Conservation (phyloP, 1,140 invertebrate species). For the Chrysoperla carnea region DNA sequence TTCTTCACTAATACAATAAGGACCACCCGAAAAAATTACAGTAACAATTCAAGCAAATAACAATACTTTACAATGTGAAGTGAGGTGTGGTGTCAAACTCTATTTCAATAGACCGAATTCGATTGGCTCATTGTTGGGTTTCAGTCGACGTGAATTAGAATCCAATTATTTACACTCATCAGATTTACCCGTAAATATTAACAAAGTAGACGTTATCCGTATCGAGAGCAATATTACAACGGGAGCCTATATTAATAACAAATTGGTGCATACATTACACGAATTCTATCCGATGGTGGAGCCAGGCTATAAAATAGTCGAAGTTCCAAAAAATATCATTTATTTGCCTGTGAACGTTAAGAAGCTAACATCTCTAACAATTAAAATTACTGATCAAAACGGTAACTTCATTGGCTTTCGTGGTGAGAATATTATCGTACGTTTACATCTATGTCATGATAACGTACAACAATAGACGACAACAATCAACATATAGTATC, state of each 20-base stretch:
- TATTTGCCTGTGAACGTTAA: slow-evolving; percentile 15
- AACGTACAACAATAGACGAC: too few species aligned
- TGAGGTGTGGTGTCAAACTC: slow-evolving; percentile 5
- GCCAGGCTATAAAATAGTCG: slow-evolving; percentile 13
- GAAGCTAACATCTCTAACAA: slow-evolving; percentile 7
- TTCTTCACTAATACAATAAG: too few species aligned
- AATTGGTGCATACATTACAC: slow-evolving; percentile 12
- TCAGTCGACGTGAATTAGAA: not conserved
- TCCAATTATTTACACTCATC: too few species aligned
- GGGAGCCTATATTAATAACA: slow-evolving; percentile 13
- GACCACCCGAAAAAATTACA: too few species aligned
- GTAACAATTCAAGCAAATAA: slow-evolving; percentile 4
- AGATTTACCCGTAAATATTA: too few species aligned
- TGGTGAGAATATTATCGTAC: slow-evolving; percentile 6
- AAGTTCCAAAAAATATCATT: slow-evolving; percentile 13
- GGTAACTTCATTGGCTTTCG: not conserved
- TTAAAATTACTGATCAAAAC: slow-evolving; percentile 10
- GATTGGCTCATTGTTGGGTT: slow-evolving; percentile 8
- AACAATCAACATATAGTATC: too few species aligned
- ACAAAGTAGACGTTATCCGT: too few species aligned
- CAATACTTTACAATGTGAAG: slow-evolving; percentile 8
- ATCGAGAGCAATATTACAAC: slow-evolving; percentile 5
- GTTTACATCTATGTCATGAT: too few species aligned
- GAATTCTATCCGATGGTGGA: slow-evolving; percentile 12
- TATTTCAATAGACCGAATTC: slow-evolving; percentile 7